Conservation (phyloP, 23 tunicate genomes). For the Aplidium turbinatum region DNA sequence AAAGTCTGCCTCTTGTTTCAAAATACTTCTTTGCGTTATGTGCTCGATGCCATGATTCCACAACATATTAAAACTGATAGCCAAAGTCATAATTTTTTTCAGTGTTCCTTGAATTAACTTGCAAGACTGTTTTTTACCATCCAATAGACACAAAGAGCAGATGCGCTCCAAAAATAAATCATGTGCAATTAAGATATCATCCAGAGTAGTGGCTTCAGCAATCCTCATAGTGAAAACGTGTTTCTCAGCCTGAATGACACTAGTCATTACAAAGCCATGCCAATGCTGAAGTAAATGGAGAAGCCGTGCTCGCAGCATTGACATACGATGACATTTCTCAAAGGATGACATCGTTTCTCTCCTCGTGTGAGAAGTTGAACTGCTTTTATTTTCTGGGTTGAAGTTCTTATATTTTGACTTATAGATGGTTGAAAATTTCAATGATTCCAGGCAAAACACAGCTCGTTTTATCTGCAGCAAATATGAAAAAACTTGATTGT, state of each 20-base stretch:
- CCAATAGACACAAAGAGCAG: conserved; percentile 43
- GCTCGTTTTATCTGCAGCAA: conserved; percentile 67
- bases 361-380: neutral
- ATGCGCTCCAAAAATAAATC: conserved; percentile 52
- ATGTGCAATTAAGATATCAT: conserved; percentile 58
- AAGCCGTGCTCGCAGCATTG: conserved; percentile 52
- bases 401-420: neutral
- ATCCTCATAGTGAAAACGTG: conserved; percentile 20
- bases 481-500: conserved; percentile 56
- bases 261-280: conserved; percentile 82
- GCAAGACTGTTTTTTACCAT: conserved; percentile 32
- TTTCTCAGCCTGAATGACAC: conserved; percentile 74
- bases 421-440: conserved; percentile 53
- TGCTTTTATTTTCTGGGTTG: neutral
- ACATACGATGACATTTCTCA: conserved; percentile 44
- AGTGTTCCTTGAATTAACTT: conserved; percentile 78
- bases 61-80: conserved; percentile 46
- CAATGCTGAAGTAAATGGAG: conserved; percentile 67
- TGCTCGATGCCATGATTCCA: conserved; percentile 50
- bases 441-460: conserved; percentile 47
- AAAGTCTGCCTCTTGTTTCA: conserved; percentile 58
- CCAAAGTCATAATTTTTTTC: conserved; percentile 58
- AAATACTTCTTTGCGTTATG: conserved; percentile 27
- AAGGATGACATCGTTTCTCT: neutral
- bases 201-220: conserved; percentile 37